Evolutionary conservation across 2,113 vertebrate genomes (phyloP), one percentile per base, ranked within the genome.

Genomic region (Natator depressus): DNA sequence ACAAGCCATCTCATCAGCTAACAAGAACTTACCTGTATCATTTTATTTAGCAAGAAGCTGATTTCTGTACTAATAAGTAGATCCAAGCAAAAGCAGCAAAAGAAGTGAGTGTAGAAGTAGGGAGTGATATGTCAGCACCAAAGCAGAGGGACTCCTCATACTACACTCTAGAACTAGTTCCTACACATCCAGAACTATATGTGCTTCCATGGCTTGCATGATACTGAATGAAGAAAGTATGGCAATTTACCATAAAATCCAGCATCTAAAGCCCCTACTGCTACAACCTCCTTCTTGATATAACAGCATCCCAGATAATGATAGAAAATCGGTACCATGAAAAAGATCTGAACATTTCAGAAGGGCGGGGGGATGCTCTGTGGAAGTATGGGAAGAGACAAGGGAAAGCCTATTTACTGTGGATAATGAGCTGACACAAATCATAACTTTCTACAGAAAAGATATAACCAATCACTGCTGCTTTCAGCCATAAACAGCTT

Each of bases 1-100:
- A 92, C 65, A 95, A 90, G 93, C 89, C 85, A 89, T 88, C 90
- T 95, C 95, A 93, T 95, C 85, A 91, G 83, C 72, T 93, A 96
- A 96, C 89, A 96, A 93, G 85, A 82, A 47, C 55, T 95, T 90
- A 91, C 55, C 62, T 89, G 91, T 89, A 84, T n/a, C 12, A 80
- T 94, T 95, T 88, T 88, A 92, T 91, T 95, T 84, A 88, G 81
- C 27, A 35, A 95, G 81, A 95, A 91, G 31, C 35, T 80, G 82
- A 82, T 22, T 96, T 91, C 89, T 75, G 53, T 50, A 80, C 35
- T 88, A 95, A 82, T 46, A 57, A 75, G 78, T n/a, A 95, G 47
- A 65, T 94, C 62, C 84, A 8, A 55, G 82, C 8, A 35, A 82
- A 91, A 62, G 62, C 24, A 94, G 46, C 86, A 82, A 82, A 91